Conservation (phyloP, 64 coral and sea anemone genomes). For the Catalaphyllia jardinei region DNA sequence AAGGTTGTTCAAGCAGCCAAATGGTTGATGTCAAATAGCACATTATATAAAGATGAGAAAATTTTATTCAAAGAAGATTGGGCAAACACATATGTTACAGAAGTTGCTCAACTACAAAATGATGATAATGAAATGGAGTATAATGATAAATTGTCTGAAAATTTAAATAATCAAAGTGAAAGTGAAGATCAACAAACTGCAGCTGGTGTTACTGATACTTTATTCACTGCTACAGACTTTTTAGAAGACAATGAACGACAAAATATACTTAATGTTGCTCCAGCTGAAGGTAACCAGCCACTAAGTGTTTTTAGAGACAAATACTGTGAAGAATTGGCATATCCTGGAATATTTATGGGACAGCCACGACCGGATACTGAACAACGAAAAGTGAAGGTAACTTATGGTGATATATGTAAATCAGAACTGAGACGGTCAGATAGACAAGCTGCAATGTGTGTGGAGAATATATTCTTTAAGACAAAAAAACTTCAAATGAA, state of each 20-base stretch:
- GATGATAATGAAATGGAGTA: not conserved
- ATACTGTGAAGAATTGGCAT: no score
- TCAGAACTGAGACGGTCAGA: constrained; percentile 35
- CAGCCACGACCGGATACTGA: no score
- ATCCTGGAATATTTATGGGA: no score
- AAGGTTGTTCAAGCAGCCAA: constrained; percentile 17
- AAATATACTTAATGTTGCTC: not conserved
- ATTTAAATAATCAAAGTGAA: not conserved
- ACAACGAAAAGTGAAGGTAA: no score
- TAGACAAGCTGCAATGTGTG: not conserved
- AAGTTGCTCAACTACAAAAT: not conserved
- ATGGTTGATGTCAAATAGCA: constrained; percentile 28
- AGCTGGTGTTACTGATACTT: not conserved
- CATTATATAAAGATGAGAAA: not conserved
- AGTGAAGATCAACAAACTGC: not conserved
- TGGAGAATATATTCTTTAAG: no score
- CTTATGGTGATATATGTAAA: constrained; percentile 1
- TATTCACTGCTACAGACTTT: not conserved
- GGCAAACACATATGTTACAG: not conserved
- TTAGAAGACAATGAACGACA: not conserved
- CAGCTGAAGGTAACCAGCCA: not conserved
- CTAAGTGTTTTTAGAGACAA: no score
- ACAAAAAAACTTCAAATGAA: no score
- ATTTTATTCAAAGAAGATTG: constrained; percentile 23
- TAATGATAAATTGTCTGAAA: not conserved